Evolutionary conservation across 2,797 vertebrate species (phyloP).

Genomic region (Remorina albescens): DNA sequence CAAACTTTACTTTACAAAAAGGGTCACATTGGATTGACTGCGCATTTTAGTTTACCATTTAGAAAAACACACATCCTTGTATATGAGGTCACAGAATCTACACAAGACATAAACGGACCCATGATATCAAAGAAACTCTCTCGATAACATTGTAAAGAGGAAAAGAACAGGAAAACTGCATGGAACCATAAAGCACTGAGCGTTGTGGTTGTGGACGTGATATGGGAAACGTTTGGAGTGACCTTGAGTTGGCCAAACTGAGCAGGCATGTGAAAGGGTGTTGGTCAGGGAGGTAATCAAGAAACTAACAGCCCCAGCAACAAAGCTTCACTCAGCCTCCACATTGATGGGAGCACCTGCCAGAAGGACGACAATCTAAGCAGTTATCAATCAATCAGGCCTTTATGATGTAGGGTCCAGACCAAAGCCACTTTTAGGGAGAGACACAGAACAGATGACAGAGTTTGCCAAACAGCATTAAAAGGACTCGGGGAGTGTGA

Average conservation of each 20-base stretch:
- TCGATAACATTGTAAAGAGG: no score
- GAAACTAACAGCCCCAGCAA: neutral
- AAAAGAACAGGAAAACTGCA: no score
- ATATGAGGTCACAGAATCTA: neutral
- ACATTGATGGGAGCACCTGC: neutral
- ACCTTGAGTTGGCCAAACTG: neutral
- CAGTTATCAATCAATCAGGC: neutral
- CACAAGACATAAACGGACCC: neutral
- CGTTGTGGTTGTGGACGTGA: neutral
- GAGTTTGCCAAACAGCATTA: neutral
- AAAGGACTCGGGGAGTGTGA: neutral
- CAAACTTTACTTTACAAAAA: no score
- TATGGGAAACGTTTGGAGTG: no score
- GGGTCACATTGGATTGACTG: neutral
- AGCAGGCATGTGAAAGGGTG: neutral
- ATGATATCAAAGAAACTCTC: no score
- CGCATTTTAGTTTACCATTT: no score
- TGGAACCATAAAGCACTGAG: neutral
- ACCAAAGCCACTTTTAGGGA: neutral
- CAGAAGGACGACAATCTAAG: neutral
- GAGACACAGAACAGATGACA: neutral
- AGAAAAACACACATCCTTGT: neutral
- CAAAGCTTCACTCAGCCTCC: neutral
- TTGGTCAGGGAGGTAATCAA: neutral
- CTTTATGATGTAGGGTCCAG: neutral